Evolutionary conservation across 2,888 invertebrate genomes (phyloP), one percentile per base, ranked within the genome.

Genomic region (Drosophila siamana): DNA sequence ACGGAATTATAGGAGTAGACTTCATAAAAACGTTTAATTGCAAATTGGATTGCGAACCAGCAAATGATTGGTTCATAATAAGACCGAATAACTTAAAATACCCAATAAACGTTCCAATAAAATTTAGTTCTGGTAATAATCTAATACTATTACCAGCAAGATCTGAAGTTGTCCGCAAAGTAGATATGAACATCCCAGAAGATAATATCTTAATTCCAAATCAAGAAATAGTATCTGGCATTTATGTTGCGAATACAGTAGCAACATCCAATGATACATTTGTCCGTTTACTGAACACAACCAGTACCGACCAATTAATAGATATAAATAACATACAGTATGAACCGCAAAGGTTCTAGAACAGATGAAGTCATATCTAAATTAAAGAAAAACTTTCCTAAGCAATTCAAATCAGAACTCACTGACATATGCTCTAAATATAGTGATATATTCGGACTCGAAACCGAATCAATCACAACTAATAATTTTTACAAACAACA

Each of bases 71-170:
- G n/a, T n/a, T n/a, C n/a, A n/a, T n/a, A n/a, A n/a, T n/a, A n/a
- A n/a, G n/a, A n/a, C n/a, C n/a, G n/a, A n/a, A n/a, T n/a, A n/a
- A n/a, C n/a, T n/a, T 4, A 11, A 3, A 41, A 11, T 19, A 11
- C n/a, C 11, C 19, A 1, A 19, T 11, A n/a, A n/a, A n/a, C n/a
- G 33, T 60, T 24, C 59, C 41, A 26, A 51, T 51, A 44, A 44
- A 15, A 19, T 30, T 33, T n/a, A 43, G 19, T 13, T 30, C 19
- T 44, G 44, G 36, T n/a, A 55, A 46, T 6, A 46, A 46, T 36
- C 2, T 15, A 9, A 44, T 24, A 11, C 1, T 55, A 4, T 5
- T 51, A 38, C 50, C 59, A 43, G 59, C 59, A 26, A 19, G 52
- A 52, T 52, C 28, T 11, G 6, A 52, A 40, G 52, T 50, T 13